phyloP scores from a whole-genome alignment of 2,888 invertebrate species.

The Hymenopus coronatus region DNA sequence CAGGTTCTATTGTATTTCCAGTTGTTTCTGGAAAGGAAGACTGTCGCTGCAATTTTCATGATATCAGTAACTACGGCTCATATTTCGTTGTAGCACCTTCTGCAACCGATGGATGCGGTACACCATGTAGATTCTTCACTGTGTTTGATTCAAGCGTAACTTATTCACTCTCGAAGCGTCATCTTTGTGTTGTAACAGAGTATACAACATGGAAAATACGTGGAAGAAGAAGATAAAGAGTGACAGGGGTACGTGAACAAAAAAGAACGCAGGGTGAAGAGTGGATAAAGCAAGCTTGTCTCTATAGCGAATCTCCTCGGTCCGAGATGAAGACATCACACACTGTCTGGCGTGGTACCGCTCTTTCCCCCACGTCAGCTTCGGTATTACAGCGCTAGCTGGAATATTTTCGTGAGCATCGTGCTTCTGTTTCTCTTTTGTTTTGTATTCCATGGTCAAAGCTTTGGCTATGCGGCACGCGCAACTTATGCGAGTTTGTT shows the following conservation, averaged over 20 bases:
- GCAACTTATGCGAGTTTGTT: neutral
- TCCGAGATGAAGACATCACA: slow-evolving; percentile 10
- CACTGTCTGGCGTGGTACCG: neutral
- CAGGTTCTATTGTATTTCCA: too few species aligned
- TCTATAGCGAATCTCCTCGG: neutral
- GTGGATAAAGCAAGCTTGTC: neutral
- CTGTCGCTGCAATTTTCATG: too few species aligned
- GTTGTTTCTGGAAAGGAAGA: too few species aligned
- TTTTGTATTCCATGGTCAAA: neutral
- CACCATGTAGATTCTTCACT: too few species aligned
- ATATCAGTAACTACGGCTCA: too few species aligned
- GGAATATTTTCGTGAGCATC: neutral
- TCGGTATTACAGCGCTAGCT: neutral
- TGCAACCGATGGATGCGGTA: too few species aligned
- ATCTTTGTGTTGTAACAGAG: neutral
- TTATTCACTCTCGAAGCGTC: neutral
- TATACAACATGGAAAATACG: neutral
- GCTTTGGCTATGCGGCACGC: neutral
- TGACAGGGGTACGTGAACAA: neutral
- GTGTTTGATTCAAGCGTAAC: too few species aligned
- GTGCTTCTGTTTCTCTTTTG: neutral
- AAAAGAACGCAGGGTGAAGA: neutral
- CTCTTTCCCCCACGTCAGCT: neutral
- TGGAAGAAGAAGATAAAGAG: neutral
- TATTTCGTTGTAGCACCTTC: too few species aligned